phyloP scores from a whole-genome alignment of 1,140 invertebrate genomes.

The Melitaea cinxia region DNA sequence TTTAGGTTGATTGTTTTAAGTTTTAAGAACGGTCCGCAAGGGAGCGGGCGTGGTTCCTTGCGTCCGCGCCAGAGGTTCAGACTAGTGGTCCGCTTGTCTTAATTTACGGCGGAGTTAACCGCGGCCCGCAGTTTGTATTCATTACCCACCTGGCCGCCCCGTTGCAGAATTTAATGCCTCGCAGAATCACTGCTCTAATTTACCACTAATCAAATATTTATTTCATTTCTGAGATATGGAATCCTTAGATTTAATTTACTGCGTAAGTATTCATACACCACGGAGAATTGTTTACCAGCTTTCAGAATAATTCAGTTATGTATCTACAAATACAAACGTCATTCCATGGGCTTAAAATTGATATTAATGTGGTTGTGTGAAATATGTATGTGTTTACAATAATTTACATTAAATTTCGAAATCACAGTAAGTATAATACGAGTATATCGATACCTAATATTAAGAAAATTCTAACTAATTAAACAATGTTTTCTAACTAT shows the following conservation, averaged over 20 bases:
- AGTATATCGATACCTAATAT: no score
- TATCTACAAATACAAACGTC: not conserved
- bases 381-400: not conserved
- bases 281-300: constrained; percentile 6
- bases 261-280: constrained; percentile 15
- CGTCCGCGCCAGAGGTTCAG: constrained; percentile 53
- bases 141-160: constrained; percentile 67
- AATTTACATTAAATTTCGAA: no score
- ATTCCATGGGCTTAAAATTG: not conserved
- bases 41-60: constrained; percentile 42
- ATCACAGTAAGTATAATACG: no score
- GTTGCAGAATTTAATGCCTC: constrained; percentile 62
- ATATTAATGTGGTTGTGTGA: not conserved
- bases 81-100: constrained; percentile 56
- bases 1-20: constrained; percentile 47
- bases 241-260: constrained; percentile 23
- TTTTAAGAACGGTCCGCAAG: constrained; percentile 48
- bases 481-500: no score
- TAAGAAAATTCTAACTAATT: no score
- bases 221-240: constrained; percentile 43
- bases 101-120: constrained; percentile 73
- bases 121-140: constrained; percentile 72
- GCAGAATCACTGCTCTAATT: constrained; percentile 60
- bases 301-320: not conserved
- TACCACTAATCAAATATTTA: constrained; percentile 65